Percentiles rank a stretch among this genome's conserved stretches.
Conservation (phyloP, 2,113 vertebrate species). For the Notiomystis cincta region DNA sequence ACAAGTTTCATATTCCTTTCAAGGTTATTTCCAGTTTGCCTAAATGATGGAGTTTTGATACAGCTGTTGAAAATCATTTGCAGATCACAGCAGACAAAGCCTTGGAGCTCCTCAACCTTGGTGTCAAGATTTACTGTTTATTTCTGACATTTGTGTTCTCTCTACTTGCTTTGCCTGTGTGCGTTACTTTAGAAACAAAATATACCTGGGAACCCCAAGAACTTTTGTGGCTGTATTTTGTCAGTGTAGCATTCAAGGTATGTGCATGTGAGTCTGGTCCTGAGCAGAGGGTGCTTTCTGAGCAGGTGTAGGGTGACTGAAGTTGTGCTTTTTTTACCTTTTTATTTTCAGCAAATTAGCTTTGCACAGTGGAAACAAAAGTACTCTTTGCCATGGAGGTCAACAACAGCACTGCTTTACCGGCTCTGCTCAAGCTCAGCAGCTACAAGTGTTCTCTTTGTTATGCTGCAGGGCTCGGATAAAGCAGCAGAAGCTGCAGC, state of each 20-base stretch:
- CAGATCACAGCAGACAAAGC: not conserved
- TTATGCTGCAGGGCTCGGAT: accelerated
- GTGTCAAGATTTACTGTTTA: not conserved
- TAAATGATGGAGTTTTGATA: not conserved
- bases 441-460: not conserved
- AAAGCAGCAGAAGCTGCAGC: too few relatives aligned
- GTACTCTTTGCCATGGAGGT: accelerated
- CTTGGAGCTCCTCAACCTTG: not conserved
- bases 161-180: not conserved
- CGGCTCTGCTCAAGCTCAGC: not conserved
- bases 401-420: too few relatives aligned
- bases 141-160: not conserved
- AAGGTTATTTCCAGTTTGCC: not conserved
- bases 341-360: not conserved
- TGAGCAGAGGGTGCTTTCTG: not conserved
- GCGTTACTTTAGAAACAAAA: not conserved
- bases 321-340: not conserved
- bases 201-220: too few relatives aligned
- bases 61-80: not conserved
- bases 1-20: too few relatives aligned
- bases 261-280: not conserved
- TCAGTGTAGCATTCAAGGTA: not conserved
- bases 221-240: not conserved
- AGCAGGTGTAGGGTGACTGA: not conserved
- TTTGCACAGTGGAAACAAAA: not conserved